Percentiles rank a stretch among this genome's conserved stretches.
These are phyloP conservation scores for Psephotus haematonotus DNA, from an alignment of 2,113 vertebrate species.

Conservation along the genomic window DNA sequence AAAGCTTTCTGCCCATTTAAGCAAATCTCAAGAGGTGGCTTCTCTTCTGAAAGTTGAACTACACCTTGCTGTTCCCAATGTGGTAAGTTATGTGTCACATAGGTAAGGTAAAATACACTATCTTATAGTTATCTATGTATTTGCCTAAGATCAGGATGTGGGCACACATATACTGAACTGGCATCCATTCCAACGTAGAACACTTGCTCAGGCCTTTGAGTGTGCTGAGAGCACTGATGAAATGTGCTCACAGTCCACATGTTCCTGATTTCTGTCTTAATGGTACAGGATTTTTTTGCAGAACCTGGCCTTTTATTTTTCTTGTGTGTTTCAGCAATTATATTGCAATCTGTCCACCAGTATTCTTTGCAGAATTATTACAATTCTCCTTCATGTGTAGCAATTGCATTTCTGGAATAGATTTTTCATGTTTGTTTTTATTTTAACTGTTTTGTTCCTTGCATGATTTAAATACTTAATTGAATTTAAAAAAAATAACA, in stretches of 20 bases:
- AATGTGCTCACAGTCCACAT: not conserved
- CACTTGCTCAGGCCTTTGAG: not conserved
- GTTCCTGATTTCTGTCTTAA: not conserved
- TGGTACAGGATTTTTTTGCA: not conserved
- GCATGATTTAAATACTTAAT: not conserved
- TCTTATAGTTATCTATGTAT: not conserved
- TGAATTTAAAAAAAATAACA: not conserved
- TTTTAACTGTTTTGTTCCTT: not conserved
- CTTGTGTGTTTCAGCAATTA: not conserved
- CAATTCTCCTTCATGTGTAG: not conserved
- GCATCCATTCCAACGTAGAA: not conserved
- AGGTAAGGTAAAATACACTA: not conserved
- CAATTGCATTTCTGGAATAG: not conserved
- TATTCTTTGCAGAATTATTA: not conserved
- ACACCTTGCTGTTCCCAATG: conserved; percentile 75
- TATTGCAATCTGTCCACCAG: not conserved
- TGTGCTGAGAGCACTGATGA: not conserved
- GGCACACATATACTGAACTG: not conserved
- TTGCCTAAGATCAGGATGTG: not conserved
- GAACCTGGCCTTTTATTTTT: not conserved
- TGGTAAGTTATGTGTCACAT: conserved; percentile 71
- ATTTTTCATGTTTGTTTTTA: not conserved
- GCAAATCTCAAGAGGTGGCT: conserved; percentile 34
- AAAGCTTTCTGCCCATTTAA: not conserved
- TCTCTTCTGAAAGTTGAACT: conserved; percentile 80